A percentile compares a stretch with the other conserved stretches of the same genome.
Conservation (phyloP, 1,140 invertebrate genomes). For the Tetramorium parvispinum region DNA sequence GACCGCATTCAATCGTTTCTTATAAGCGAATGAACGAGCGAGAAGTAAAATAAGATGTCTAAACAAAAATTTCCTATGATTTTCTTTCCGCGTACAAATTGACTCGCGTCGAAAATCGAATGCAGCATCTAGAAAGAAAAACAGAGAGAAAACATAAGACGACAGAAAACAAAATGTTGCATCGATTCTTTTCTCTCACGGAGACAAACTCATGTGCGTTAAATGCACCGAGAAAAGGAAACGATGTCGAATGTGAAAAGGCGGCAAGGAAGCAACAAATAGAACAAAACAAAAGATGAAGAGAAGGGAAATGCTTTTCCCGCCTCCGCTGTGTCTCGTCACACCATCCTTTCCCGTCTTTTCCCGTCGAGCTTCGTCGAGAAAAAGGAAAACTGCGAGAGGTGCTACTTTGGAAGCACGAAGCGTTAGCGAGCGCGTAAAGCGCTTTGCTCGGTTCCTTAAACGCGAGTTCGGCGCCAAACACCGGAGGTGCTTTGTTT, state of each 20-base stretch:
- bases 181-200: not conserved
- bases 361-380: slow-evolving; percentile 27
- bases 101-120: not conserved
- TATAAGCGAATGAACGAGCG: not conserved
- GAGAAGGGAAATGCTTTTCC: slow-evolving; percentile 43
- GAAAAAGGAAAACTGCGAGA: slow-evolving; percentile 43
- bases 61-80: not conserved
- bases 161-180: not conserved
- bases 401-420: slow-evolving; percentile 18
- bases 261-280: slow-evolving; percentile 27
- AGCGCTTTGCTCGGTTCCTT: slow-evolving; percentile 66
- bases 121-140: not conserved
- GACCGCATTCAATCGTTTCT: not conserved
- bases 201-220: slow-evolving; percentile 34
- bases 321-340: not conserved
- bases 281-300: not conserved
- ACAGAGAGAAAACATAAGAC: not conserved
- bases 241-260: slow-evolving; percentile 51
- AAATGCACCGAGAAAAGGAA: slow-evolving; percentile 34
- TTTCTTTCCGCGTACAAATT: slow-evolving; percentile 4
- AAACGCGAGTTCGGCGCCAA: slow-evolving; percentile 64
- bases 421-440: slow-evolving; percentile 60
- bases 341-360: slow-evolving; percentile 31
- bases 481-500: slow-evolving; percentile 73
- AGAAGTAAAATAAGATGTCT: not conserved